Evolutionary conservation across 2,888 invertebrate species (phyloP), one percentile per base, ranked within the genome.

Genomic region (Ectemnius continuus): DNA sequence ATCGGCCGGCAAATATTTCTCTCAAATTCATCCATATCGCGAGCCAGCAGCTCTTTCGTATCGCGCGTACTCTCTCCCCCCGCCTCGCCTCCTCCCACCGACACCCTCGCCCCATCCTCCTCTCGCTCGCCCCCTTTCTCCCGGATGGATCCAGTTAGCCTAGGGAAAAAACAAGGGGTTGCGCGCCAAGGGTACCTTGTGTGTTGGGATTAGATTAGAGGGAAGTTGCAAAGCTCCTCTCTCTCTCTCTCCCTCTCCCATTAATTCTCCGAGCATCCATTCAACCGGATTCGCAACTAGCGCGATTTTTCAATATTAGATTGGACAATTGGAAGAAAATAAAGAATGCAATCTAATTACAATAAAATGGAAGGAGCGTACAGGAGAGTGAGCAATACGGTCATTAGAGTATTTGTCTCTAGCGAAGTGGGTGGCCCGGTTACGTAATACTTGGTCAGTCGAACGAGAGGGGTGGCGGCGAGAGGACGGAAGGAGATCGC

Each of bases 401-500:
- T 36, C 36, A 80, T 78, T 75, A 73, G 65, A 67, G 52, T 79
- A 70, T 83, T 82, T 75, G 72, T 73, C 73, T 64, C 66, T 59
- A 56, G 14, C 66, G 61, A 16, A 26, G n/a, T 57, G 18, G 52
- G 60, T 16, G 36, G 26, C 67, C 23, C 48, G 64, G 74, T 76
- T 76, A 72, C 70, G 79, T 76, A 76, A 79, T 83, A 83, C 83
- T 83, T 83, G 79, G 67, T 62, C 47, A 59, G 75, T 70, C 23
- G 23, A 23, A 71, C 59, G 48, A 56, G 71, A 58, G 23, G 61
- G n/a, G 52, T 20, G 63, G 6, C 5, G 52, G 18, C 11, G 16
- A 6, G 47, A 28, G n/a, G 46, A 58, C 13, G 26, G 20, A 28
- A 20, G 46, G 70, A n/a, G 23, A 61, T 64, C 56, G 58, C 52